phyloP scores from a whole-genome alignment of 2,888 invertebrate genomes.

The Heliconius erato region DNA sequence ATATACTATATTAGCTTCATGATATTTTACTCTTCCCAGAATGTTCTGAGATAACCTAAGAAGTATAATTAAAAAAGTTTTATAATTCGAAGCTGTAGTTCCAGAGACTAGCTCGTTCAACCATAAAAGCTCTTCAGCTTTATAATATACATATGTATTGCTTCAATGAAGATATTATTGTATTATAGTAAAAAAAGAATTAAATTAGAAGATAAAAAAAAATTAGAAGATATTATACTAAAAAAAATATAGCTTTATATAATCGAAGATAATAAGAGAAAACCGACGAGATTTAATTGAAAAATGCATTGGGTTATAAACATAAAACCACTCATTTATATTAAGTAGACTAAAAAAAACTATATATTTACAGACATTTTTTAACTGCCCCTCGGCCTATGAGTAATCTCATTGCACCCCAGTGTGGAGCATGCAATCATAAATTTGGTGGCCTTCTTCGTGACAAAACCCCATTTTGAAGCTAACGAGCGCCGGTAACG shows the following conservation, averaged over 20 bases:
- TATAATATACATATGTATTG: not conserved
- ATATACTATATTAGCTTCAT: no score
- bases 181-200: no score
- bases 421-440: constrained; percentile 58
- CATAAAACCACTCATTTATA: not conserved
- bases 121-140: not conserved
- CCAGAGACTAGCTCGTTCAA: no score
- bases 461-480: constrained; percentile 66
- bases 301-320: not conserved
- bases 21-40: no score
- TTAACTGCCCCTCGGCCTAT: constrained; percentile 14
- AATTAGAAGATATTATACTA: no score
- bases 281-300: not conserved
- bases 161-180: no score
- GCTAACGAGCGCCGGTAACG: constrained; percentile 61
- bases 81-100: no score
- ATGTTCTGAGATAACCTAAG: no score
- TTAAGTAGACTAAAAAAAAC: not conserved
- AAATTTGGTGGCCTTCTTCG: constrained; percentile 65
- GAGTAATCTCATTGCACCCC: constrained; percentile 49
- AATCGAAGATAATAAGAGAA: not conserved
- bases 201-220: no score
- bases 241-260: no score
- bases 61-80: no score
- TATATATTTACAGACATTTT: not conserved